phyloP scores from a whole-genome alignment of 2,888 invertebrate genomes.

The Maniola hyperantus region DNA sequence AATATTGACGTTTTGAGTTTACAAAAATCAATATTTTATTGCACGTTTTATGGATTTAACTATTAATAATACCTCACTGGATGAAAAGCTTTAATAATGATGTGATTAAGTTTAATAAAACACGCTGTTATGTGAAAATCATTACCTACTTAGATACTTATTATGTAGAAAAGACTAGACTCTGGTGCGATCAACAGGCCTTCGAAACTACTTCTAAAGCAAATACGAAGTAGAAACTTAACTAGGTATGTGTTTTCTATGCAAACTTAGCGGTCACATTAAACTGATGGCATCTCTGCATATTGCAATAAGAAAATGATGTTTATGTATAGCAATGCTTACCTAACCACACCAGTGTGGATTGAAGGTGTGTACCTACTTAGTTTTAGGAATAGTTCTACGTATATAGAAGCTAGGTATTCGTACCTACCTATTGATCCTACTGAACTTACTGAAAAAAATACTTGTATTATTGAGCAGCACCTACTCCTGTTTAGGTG shows the following conservation, averaged over 20 bases:
- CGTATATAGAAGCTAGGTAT: too few species aligned
- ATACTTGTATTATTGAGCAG: too few species aligned
- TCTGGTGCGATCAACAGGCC: neutral
- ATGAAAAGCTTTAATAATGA: too few species aligned
- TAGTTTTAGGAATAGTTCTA: neutral
- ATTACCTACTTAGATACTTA: too few species aligned
- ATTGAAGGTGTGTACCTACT: neutral
- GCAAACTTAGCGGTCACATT: slow-evolving; percentile 10
- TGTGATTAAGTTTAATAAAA: too few species aligned
- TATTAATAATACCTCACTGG: too few species aligned
- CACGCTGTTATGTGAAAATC: too few species aligned
- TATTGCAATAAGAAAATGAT: slow-evolving; percentile 15
- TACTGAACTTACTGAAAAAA: neutral
- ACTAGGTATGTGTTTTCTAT: neutral
- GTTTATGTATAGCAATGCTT: slow-evolving; percentile 13
- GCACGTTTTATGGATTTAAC: too few species aligned
- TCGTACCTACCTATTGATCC: neutral
- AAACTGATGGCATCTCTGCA: slow-evolving; percentile 5
- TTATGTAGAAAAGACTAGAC: too few species aligned
- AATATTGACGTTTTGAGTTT: too few species aligned
- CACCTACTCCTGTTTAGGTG: too few species aligned
- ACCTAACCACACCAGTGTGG: slow-evolving; percentile 1
- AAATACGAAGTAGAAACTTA: neutral
- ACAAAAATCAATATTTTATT: too few species aligned
- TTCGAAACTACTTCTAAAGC: neutral